Conservation (phyloP, 2,888 invertebrate species). For the Catocala fraxini region DNA sequence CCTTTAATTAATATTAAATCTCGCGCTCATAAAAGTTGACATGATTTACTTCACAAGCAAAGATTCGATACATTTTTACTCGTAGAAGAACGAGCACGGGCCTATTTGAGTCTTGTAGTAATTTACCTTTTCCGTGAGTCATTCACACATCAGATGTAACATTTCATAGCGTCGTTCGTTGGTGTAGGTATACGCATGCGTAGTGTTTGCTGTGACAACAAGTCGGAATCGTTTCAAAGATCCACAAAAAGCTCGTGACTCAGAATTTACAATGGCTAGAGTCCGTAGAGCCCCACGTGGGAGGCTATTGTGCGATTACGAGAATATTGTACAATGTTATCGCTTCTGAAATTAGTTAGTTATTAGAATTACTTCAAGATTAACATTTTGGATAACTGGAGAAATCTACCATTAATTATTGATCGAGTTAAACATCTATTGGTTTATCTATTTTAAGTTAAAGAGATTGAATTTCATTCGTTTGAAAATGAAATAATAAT, state of each 20-base stretch:
- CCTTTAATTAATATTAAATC: no score
- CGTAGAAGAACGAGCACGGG: slow-evolving; percentile 1
- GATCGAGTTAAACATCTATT: no score
- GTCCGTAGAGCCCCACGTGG: slow-evolving; percentile 10
- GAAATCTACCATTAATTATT: no score
- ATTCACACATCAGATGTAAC: slow-evolving; percentile 37
- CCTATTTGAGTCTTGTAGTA: slow-evolving; percentile 4
- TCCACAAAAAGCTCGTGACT: slow-evolving; percentile 47
- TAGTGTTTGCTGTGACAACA: slow-evolving; percentile 59
- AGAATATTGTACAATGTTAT: slow-evolving; percentile 42
- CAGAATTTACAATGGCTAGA: slow-evolving; percentile 21
- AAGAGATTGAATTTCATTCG: no score
- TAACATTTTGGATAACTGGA: no score
- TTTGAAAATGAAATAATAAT: no score
- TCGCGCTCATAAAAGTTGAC: no score
- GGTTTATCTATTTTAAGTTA: no score
- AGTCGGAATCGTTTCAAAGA: slow-evolving; percentile 40
- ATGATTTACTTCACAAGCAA: not conserved
- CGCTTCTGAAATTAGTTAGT: slow-evolving; percentile 31
- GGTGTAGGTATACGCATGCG: slow-evolving; percentile 30
- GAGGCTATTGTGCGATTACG: slow-evolving; percentile 30
- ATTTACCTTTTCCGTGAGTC: slow-evolving; percentile 37
- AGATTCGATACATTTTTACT: not conserved
- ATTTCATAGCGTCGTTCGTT: slow-evolving; percentile 33
- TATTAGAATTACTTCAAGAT: slow-evolving; percentile 10